phyloP scores from a whole-genome alignment of 1,140 invertebrate species.

The Drosophila ananassae region DNA sequence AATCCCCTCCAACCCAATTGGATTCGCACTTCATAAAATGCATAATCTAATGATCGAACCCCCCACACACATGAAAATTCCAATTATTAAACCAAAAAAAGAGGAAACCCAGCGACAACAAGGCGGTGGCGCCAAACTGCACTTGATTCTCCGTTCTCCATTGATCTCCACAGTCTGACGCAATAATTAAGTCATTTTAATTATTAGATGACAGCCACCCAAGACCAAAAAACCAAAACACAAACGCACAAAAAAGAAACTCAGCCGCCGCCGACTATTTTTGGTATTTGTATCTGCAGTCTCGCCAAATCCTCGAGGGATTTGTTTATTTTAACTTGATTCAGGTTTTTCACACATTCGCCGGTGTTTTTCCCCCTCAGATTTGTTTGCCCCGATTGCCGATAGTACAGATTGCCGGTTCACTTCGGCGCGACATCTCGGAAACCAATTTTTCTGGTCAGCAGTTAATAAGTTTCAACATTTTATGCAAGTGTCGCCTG shows the following conservation, averaged over 20 bases:
- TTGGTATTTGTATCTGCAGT: slow-evolving; percentile 52
- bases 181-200: slow-evolving; percentile 82
- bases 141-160: slow-evolving; percentile 55
- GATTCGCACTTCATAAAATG: slow-evolving; percentile 81
- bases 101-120: slow-evolving; percentile 66
- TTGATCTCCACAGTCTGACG: slow-evolving; percentile 70
- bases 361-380: slow-evolving; percentile 61
- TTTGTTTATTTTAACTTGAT: slow-evolving; percentile 51
- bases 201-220: slow-evolving; percentile 77
- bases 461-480: slow-evolving; percentile 79
- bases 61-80: slow-evolving; percentile 22
- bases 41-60: slow-evolving; percentile 56
- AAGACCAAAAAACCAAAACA: slow-evolving; percentile 37
- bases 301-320: slow-evolving; percentile 74
- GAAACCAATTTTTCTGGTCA: slow-evolving; percentile 52
- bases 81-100: slow-evolving; percentile 18
- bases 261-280: slow-evolving; percentile 56
- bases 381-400: slow-evolving; percentile 3
- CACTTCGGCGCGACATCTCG: slow-evolving; percentile 32
- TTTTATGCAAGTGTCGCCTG: slow-evolving; percentile 75
- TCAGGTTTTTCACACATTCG: slow-evolving; percentile 77
- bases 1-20: slow-evolving; percentile 29
- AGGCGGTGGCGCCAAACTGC: slow-evolving; percentile 52
- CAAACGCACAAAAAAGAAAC: slow-evolving; percentile 17
- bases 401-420: slow-evolving; percentile 15